These are phyloP conservation scores for Apostichopus japonicus DNA, from an alignment of 35 echinoderm and acorn worm species.

Conservation along the genomic window DNA sequence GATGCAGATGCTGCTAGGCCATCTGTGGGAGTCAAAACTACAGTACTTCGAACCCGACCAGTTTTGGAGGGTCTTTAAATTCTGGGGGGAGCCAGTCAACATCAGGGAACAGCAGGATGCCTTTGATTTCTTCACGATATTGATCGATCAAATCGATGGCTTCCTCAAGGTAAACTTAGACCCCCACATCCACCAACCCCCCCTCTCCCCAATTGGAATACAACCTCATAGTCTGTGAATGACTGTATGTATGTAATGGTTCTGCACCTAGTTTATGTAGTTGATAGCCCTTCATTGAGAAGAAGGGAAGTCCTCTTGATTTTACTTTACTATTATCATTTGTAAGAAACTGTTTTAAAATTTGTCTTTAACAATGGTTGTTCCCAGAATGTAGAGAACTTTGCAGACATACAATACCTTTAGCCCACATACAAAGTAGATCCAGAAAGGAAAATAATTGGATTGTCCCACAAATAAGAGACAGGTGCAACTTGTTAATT, in stretches of 20 bases:
- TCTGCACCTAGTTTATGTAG: no score
- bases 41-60: constrained; percentile 96
- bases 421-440: no score
- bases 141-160: constrained; percentile 95
- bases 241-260: no score
- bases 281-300: no score
- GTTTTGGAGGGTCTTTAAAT: constrained; percentile 96
- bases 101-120: constrained; percentile 99
- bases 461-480: neutral
- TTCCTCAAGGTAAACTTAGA: constrained; percentile 72
- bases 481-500: neutral
- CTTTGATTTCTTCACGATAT: constrained; percentile 98
- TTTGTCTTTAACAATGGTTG: no score
- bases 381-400: no score
- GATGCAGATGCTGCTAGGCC: constrained; percentile 92
- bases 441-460: neutral
- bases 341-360: no score
- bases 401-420: no score
- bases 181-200: neutral
- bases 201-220: no score
- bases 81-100: constrained; percentile 98
- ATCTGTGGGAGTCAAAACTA: constrained; percentile 91
- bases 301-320: no score
- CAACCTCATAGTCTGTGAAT: no score
- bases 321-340: no score